phyloP scores from a whole-genome alignment of 2,888 invertebrate species.

The Epinotia demarniana region DNA sequence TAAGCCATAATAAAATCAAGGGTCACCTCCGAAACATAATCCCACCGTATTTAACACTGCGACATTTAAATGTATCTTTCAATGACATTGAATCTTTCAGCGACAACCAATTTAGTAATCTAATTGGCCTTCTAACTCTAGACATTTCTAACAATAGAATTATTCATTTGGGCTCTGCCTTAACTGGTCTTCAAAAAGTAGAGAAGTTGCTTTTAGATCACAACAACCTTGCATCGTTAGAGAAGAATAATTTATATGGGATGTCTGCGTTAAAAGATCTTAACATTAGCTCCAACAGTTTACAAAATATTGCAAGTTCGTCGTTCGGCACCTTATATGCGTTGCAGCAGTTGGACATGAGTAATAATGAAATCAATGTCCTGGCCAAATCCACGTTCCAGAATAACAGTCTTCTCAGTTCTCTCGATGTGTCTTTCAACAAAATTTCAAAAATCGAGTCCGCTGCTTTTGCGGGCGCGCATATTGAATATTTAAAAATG shows the following conservation, averaged over 20 bases:
- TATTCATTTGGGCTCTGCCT: slow-evolving; percentile 7
- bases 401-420: slow-evolving; percentile 11
- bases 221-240: slow-evolving; percentile 24
- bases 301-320: slow-evolving; percentile 17
- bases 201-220: slow-evolving; percentile 28
- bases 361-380: slow-evolving; percentile 18
- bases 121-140: slow-evolving; percentile 30
- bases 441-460: slow-evolving; percentile 31
- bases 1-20: slow-evolving; percentile 39
- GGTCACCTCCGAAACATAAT: slow-evolving; percentile 23
- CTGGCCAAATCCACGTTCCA: slow-evolving; percentile 26
- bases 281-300: slow-evolving; percentile 28
- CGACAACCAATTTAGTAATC: slow-evolving; percentile 22
- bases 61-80: slow-evolving; percentile 37
- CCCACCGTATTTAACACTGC: slow-evolving; percentile 14
- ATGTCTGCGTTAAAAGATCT: slow-evolving; percentile 9
- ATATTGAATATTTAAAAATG: slow-evolving; percentile 22
- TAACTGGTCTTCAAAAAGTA: slow-evolving; percentile 34
- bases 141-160: slow-evolving; percentile 39
- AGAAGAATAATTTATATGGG: slow-evolving; percentile 19
- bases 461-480: slow-evolving; percentile 32
- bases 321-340: slow-evolving; percentile 11
- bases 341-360: slow-evolving; percentile 20
- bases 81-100: slow-evolving; percentile 33
- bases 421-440: slow-evolving; percentile 29